Conservation (phyloP, 1,140 invertebrate species). For the Drosophila persimilis region DNA sequence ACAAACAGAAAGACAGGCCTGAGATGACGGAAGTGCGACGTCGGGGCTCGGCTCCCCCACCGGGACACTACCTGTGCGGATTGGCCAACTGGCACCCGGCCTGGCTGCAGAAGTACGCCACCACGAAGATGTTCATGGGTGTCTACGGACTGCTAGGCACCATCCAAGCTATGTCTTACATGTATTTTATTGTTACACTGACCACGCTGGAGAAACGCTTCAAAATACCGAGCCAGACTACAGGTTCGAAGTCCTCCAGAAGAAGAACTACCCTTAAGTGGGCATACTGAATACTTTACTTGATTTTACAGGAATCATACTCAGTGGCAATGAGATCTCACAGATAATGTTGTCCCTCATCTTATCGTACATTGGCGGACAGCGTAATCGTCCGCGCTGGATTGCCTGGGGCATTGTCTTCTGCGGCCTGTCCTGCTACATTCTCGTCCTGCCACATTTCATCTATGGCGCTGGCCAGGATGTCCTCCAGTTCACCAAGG, state of each 20-base stretch:
- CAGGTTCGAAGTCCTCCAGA: constrained; percentile 83
- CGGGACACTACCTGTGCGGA: constrained; percentile 84
- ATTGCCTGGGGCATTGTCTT: constrained; percentile 87
- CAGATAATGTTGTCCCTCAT: constrained; percentile 87
- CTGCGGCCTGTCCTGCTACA: constrained; percentile 87
- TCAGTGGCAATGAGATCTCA: constrained; percentile 89
- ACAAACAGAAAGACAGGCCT: neutral
- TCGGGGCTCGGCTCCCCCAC: constrained; percentile 36
- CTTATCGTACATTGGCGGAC: constrained; percentile 85
- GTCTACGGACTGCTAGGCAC: constrained; percentile 88
- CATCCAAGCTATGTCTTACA: constrained; percentile 88
- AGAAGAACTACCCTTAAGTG: neutral
- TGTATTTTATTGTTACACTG: constrained; percentile 87
- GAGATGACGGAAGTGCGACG: constrained; percentile 59
- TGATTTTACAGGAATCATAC: constrained; percentile 85
- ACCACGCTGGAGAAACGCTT: constrained; percentile 89
- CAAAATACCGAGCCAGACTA: constrained; percentile 88
- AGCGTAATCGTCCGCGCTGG: constrained; percentile 87
- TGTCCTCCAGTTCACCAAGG: constrained; percentile 83
- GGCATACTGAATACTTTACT: neutral
- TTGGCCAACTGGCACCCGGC: constrained; percentile 85
- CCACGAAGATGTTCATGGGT: constrained; percentile 85
- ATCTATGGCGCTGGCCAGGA: constrained; percentile 87
- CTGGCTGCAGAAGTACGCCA: constrained; percentile 87
- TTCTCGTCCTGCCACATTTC: constrained; percentile 87